A percentile compares a stretch with the other conserved stretches of the same genome.
These are phyloP conservation scores for Gymnothorax javanicus DNA, from an alignment of 2,797 vertebrate species.

Conservation along the genomic window DNA sequence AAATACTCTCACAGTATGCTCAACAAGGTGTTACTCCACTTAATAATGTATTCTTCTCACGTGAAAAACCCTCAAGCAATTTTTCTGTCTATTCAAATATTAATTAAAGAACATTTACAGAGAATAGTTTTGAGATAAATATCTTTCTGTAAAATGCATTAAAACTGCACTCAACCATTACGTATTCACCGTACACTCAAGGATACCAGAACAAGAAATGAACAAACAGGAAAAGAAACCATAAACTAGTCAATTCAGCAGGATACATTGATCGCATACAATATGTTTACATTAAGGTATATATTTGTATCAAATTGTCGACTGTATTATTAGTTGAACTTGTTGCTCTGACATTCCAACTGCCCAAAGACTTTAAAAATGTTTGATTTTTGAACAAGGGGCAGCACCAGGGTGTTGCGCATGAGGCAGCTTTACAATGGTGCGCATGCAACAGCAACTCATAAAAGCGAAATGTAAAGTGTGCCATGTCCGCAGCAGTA, in stretches of 20 bases:
- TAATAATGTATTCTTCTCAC: neutral
- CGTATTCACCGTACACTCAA: neutral
- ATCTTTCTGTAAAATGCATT: constrained; percentile 1
- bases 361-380: neutral
- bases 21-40: neutral
- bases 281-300: neutral
- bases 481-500: neutral
- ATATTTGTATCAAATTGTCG: neutral
- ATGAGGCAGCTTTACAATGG: neutral
- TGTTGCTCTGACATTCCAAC: neutral
- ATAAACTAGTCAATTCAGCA: neutral
- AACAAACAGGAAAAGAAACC: neutral
- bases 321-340: neutral
- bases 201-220: neutral
- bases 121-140: neutral
- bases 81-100: neutral
- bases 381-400: neutral
- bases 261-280: too few species aligned
- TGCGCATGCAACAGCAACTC: neutral
- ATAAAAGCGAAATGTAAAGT: constrained; percentile 1
- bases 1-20: neutral
- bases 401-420: neutral
- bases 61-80: neutral
- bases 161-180: neutral
- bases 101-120: neutral